Evolutionary conservation across 64 coral and sea anemone genomes (phyloP).

Genomic region (Trachythela sp.): DNA sequence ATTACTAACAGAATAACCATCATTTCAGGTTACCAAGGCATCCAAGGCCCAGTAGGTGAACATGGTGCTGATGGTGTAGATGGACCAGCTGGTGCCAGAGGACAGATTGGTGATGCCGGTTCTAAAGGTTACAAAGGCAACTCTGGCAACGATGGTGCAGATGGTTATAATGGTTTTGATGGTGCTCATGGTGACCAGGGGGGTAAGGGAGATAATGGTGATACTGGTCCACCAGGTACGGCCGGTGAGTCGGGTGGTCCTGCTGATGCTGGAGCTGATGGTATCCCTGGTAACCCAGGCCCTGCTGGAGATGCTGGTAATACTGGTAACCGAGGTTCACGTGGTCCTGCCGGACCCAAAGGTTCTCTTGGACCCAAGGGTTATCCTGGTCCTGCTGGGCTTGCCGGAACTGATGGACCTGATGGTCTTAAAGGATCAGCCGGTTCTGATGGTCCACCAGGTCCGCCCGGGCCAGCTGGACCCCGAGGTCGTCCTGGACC

Average conservation of each 20-base stretch:
- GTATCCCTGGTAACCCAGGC: background rate
- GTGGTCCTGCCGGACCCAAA: background rate
- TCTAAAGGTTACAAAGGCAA: background rate
- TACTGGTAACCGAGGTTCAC: background rate
- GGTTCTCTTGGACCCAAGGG: background rate
- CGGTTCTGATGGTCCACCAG: background rate
- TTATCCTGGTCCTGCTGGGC: background rate
- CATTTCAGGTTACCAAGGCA: background rate
- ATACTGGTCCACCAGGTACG: background rate
- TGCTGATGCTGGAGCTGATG: background rate
- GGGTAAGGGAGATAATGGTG: background rate
- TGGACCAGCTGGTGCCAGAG: background rate
- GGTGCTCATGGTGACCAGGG: background rate
- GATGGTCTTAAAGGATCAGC: background rate
- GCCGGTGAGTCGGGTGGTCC: background rate
- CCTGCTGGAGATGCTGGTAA: background rate
- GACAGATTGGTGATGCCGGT: background rate
- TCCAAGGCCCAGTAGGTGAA: background rate
- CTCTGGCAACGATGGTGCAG: background rate
- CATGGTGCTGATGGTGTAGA: background rate
- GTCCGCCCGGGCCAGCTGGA: background rate
- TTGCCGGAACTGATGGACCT: background rate
- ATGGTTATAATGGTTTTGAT: background rate
- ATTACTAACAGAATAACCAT: no score
- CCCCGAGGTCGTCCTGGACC: background rate